Conservation (phyloP, 2,888 invertebrate genomes). For the Panopea generosa region DNA sequence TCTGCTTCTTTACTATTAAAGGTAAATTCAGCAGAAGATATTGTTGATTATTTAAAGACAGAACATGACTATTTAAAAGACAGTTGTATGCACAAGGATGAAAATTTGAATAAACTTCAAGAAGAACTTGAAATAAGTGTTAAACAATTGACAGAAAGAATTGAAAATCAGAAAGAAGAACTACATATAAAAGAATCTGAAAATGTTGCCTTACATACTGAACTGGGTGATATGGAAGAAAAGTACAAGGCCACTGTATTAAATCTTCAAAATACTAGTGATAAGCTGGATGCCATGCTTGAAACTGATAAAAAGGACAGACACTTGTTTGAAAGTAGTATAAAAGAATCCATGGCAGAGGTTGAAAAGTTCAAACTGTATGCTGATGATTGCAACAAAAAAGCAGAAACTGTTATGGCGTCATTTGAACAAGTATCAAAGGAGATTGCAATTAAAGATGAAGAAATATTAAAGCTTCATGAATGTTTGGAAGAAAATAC, state of each 20-base stretch:
- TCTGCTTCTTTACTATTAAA: no score
- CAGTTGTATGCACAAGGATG: no score
- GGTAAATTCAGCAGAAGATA: no score
- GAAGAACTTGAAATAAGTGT: no score
- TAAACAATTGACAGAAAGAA: constrained; percentile 25
- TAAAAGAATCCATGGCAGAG: constrained; percentile 17
- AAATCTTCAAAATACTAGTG: constrained; percentile 19
- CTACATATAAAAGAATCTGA: constrained; percentile 53
- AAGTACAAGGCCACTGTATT: no score
- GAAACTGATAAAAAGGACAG: constrained; percentile 22
- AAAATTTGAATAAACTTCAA: no score
- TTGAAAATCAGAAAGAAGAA: constrained; percentile 38
- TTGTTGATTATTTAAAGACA: no score
- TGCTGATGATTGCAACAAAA: constrained; percentile 25
- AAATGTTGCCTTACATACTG: no score
- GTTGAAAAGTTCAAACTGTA: constrained; percentile 27
- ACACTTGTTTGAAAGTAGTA: constrained; percentile 16
- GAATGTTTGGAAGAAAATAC: constrained; percentile 22
- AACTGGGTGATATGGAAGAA: no score
- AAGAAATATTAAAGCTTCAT: constrained; percentile 20
- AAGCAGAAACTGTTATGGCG: constrained; percentile 19
- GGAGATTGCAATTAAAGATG: constrained; percentile 30
- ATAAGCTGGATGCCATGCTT: constrained; percentile 25
- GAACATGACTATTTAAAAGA: no score
- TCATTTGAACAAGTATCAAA: constrained; percentile 20